Conservation (phyloP, 2,888 invertebrate genomes). For the Meliscaeva auricollis region DNA sequence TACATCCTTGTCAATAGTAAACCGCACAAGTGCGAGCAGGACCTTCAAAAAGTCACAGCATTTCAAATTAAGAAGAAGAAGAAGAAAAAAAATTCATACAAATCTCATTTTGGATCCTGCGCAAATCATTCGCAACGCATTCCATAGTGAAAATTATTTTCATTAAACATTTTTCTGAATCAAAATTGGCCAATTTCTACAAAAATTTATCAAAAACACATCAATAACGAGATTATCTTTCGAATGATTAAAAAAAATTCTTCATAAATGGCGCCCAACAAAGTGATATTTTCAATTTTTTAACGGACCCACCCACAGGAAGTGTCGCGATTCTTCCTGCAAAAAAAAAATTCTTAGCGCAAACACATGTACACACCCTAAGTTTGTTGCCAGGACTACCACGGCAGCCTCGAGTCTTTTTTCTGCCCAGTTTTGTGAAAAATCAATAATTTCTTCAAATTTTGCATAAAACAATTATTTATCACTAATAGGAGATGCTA, state of each 20-base stretch:
- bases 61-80: constrained; percentile 19
- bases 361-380: constrained; percentile 75
- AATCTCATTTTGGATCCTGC: constrained; percentile 60
- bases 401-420: constrained; percentile 35
- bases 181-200: constrained; percentile 43
- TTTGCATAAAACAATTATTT: constrained; percentile 49
- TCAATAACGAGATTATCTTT: neutral
- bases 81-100: constrained; percentile 27
- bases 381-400: constrained; percentile 63
- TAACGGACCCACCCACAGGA: constrained; percentile 74
- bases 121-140: constrained; percentile 54
- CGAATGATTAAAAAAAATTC: neutral
- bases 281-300: constrained; percentile 7
- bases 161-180: constrained; percentile 45
- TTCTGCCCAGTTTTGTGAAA: constrained; percentile 54
- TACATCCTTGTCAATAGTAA: constrained; percentile 61
- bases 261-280: neutral
- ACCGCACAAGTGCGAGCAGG: constrained; percentile 67
- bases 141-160: constrained; percentile 58
- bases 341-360: constrained; percentile 51
- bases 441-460: constrained; percentile 65
- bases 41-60: constrained; percentile 45
- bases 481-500: constrained; percentile 34
- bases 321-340: constrained; percentile 61
- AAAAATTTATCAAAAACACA: constrained; percentile 21